phyloP scores from a whole-genome alignment of 2,888 invertebrate genomes.

The Harpagoxenus sublaevis region DNA sequence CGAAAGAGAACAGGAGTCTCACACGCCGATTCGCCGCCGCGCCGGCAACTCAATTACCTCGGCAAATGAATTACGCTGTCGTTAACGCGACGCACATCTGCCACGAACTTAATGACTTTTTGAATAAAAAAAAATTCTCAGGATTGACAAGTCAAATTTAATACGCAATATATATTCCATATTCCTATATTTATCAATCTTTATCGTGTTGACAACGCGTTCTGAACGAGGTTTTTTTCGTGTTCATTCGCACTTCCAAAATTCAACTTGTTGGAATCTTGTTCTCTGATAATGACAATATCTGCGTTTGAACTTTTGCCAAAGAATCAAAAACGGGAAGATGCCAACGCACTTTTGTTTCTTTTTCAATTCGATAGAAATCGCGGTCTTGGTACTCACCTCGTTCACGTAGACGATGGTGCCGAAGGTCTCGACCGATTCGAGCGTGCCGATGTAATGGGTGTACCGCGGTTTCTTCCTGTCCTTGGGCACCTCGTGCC shows the following conservation, averaged over 20 bases:
- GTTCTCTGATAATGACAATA: not conserved
- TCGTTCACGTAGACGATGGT: slow-evolving; percentile 90
- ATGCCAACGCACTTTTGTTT: not conserved
- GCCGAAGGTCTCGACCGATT: slow-evolving; percentile 89
- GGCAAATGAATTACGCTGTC: not conserved
- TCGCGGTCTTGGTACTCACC: slow-evolving; percentile 75
- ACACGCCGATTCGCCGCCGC: not conserved
- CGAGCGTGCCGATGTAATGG: slow-evolving; percentile 91
- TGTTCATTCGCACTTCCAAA: not conserved
- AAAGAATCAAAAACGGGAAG: not conserved
- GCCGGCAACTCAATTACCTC: not conserved
- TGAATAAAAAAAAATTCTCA: not conserved
- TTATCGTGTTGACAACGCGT: not conserved
- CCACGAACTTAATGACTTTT: not conserved
- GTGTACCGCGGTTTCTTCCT: slow-evolving; percentile 83
- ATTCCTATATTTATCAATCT: not conserved
- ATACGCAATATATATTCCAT: not conserved
- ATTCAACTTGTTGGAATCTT: not conserved
- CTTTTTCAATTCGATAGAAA: not conserved
- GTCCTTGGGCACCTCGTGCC: slow-evolving; percentile 82
- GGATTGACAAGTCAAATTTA: not conserved
- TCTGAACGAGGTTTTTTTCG: not conserved
- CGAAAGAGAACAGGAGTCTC: slow-evolving; percentile 11
- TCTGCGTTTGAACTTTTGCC: not conserved
- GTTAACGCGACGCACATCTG: not conserved